These are phyloP conservation scores for Melitaea athalia DNA, from an alignment of 2,888 invertebrate genomes.

Conservation along the genomic window DNA sequence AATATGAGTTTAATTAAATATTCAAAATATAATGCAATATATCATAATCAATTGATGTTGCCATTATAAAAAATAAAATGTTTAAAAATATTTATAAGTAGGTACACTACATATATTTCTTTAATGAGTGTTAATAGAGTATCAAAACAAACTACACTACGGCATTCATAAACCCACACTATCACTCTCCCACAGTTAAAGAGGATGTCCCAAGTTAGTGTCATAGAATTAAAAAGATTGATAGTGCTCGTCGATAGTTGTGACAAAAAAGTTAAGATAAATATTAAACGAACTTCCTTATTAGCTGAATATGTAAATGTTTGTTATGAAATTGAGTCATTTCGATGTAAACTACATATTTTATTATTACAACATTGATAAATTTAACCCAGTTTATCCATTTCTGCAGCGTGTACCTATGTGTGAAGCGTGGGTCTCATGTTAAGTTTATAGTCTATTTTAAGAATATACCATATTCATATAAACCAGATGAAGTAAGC, in stretches of 20 bases:
- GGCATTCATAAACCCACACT: background rate
- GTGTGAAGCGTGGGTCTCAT: too few species aligned
- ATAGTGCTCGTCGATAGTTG: conserved; percentile 18
- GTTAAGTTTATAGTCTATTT: too few species aligned
- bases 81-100: background rate
- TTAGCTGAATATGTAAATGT: conserved; percentile 11
- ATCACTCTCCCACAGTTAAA: conserved; percentile 31
- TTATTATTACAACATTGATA: background rate
- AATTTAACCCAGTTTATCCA: too few species aligned
- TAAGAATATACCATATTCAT: too few species aligned
- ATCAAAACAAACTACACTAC: background rate
- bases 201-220: conserved; percentile 30
- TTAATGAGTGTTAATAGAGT: background rate
- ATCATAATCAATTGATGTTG: background rate
- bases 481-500: too few species aligned
- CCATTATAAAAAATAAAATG: background rate
- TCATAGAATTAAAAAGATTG: conserved; percentile 30
- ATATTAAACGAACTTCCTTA: conserved; percentile 5
- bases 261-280: conserved; percentile 15
- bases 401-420: too few species aligned
- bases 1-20: too few species aligned
- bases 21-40: too few species aligned
- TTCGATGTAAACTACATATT: background rate
- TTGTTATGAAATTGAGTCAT: background rate
- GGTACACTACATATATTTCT: too few species aligned